Evolutionary conservation across 2,888 invertebrate species (phyloP).

Genomic region (Lochmaea crataegi): DNA sequence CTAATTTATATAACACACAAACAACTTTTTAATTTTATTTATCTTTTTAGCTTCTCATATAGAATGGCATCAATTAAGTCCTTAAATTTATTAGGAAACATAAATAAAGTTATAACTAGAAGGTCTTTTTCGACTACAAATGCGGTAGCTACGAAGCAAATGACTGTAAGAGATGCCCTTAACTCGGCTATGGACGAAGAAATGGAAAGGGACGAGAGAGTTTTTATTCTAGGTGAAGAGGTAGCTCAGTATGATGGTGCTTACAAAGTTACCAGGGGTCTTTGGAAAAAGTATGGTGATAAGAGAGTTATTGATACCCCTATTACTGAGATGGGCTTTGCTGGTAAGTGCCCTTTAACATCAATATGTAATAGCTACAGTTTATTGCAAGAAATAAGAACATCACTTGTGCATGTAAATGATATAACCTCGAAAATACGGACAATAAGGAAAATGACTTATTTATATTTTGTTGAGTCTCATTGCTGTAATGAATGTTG

Average conservation of each 20-base stretch:
- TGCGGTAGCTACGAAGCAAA: constrained; percentile 69
- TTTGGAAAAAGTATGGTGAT: constrained; percentile 99
- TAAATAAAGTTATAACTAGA: constrained; percentile 60
- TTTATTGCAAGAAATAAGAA: neutral
- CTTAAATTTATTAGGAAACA: constrained; percentile 55
- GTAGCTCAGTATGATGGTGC: constrained; percentile 99
- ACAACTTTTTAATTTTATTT: constrained; percentile 31
- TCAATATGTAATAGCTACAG: neutral
- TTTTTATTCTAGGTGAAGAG: constrained; percentile 90
- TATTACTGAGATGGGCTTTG: constrained; percentile 97
- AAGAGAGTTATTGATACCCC: constrained; percentile 97
- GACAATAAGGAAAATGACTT: no score
- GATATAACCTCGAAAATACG: neutral
- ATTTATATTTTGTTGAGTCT: no score
- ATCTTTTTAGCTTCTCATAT: constrained; percentile 30
- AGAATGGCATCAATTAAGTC: constrained; percentile 53
- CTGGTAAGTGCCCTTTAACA: constrained; percentile 72
- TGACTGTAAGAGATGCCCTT: constrained; percentile 97
- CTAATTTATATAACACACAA: constrained; percentile 25
- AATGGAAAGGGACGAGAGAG: constrained; percentile 90
- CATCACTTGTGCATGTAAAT: neutral
- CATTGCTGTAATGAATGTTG: no score
- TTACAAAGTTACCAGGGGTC: constrained; percentile 92
- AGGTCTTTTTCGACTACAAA: constrained; percentile 69
- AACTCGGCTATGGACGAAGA: constrained; percentile 98